Conservation (phyloP, 2,888 invertebrate genomes). For the Orgyia antiqua region DNA sequence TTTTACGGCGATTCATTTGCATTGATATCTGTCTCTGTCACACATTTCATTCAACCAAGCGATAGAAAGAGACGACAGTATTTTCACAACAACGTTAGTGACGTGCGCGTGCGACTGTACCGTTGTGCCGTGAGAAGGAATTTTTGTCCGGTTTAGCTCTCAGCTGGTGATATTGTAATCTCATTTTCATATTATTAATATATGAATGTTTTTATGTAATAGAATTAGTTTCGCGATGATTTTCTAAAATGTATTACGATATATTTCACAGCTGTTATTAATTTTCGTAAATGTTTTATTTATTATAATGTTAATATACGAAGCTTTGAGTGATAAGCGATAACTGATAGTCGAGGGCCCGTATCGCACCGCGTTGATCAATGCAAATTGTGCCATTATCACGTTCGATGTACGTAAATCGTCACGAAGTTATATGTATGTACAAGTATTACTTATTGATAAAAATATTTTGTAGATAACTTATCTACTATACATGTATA, state of each 20-base stretch:
- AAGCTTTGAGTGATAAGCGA: too few species aligned
- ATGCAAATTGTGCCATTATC: slow-evolving; percentile 11
- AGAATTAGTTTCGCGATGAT: slow-evolving; percentile 11
- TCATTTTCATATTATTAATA: slow-evolving; percentile 28
- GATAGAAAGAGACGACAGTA: slow-evolving; percentile 34
- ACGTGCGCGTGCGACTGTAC: slow-evolving; percentile 61
- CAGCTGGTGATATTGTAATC: slow-evolving; percentile 48
- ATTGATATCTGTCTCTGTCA: slow-evolving; percentile 40
- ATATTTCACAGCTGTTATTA: too few species aligned
- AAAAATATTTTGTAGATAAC: too few species aligned
- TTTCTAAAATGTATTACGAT: slow-evolving; percentile 2
- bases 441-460: too few species aligned
- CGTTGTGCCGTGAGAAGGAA: slow-evolving; percentile 69
- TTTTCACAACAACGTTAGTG: slow-evolving; percentile 39
- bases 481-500: too few species aligned
- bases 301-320: too few species aligned
- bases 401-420: slow-evolving; percentile 5
- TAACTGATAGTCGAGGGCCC: slow-evolving; percentile 2
- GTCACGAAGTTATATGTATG: slow-evolving; percentile 11
- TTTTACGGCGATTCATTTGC: slow-evolving; percentile 59
- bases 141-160: slow-evolving; percentile 52
- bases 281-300: too few species aligned
- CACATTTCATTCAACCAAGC: slow-evolving; percentile 10
- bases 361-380: slow-evolving; percentile 5
- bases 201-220: slow-evolving; percentile 24